Evolutionary conservation across 2,888 invertebrate species (phyloP).

Genomic region (Orgyia antiqua): DNA sequence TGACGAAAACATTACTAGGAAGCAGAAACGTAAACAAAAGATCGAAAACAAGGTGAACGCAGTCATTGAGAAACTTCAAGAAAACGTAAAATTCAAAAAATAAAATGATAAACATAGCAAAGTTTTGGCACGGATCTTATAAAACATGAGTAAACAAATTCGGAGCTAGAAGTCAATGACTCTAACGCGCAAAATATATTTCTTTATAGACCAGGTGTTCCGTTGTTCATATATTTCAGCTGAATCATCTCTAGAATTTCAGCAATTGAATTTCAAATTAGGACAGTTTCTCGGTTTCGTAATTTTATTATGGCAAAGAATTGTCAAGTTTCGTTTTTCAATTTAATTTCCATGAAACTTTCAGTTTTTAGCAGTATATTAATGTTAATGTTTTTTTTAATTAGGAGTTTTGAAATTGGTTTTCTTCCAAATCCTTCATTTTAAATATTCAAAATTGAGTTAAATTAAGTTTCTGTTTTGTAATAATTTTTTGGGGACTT

Average conservation of each 20-base stretch:
- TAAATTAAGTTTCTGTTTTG: no score
- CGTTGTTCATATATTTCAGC: constrained; percentile 9
- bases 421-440: no score
- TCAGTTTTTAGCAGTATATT: constrained; percentile 7
- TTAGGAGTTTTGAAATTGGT: no score
- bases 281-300: neutral
- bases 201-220: constrained; percentile 29
- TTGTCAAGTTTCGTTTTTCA: neutral
- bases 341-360: constrained; percentile 11
- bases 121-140: constrained; percentile 50
- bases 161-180: constrained; percentile 57
- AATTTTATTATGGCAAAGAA: constrained; percentile 6
- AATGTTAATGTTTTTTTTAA: no score
- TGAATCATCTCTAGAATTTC: neutral
- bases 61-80: constrained; percentile 28
- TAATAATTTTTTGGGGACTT: no score
- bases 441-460: no score
- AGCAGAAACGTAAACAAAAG: constrained; percentile 49
- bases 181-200: constrained; percentile 39
- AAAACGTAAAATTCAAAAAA: constrained; percentile 30
- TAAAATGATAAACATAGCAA: constrained; percentile 35
- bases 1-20: constrained; percentile 42
- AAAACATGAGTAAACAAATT: constrained; percentile 59
- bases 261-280: constrained; percentile 12
- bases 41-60: constrained; percentile 40